Evolutionary conservation across 2,888 invertebrate genomes (phyloP), one percentile per base, ranked within the genome.

Genomic region (Diadromus collaris): DNA sequence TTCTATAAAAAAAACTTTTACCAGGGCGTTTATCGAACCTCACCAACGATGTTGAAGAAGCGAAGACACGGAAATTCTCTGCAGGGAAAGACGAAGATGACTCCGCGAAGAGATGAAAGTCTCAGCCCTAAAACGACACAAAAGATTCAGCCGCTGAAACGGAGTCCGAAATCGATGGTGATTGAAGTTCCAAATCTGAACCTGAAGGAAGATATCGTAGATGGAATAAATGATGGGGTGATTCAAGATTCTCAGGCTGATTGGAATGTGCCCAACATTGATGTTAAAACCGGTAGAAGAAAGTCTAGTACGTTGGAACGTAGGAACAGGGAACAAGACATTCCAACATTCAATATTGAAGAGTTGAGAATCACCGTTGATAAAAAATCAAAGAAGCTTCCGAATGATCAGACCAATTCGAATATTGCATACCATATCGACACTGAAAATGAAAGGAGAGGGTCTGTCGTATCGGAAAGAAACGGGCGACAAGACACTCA

Each of bases 121-220:
- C 24, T 56, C 4, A 16, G 61, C 10, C 24, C 56, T 13, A 21
- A 51, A 9, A 24, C 24, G 32, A n/a, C 6, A n/a, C 1, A 32
- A 46, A 65, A 38, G 61, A 27, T 13, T 58, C 5, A 19, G 24
- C 13, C 38, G 4, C 21, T 29, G 21, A 46, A 48, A 38, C 34
- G 13, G 13, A 6, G 41, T n/a, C 10, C 10, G 56, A 29, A n/a
- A 38, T 61, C 41, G 3, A 13, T 10, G 54, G 34, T 38, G 58
- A 32, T 54, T 38, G 16, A 65, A 27, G 38, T 75, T 6, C 75
- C 75, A 5, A 13, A 19, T 4, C 5, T 79, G 48, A 51, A n/a
- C 27, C 54, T 79, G 63, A 16, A 48, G 7, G 34, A 51, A 51
- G n/a, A 54, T 13, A n/a, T n/a, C n/a, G 10, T 7, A n/a, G 51